Evolutionary conservation across 92 coral and sea anemone species (phyloP).

Genomic region (Bergia puertoricense): DNA sequence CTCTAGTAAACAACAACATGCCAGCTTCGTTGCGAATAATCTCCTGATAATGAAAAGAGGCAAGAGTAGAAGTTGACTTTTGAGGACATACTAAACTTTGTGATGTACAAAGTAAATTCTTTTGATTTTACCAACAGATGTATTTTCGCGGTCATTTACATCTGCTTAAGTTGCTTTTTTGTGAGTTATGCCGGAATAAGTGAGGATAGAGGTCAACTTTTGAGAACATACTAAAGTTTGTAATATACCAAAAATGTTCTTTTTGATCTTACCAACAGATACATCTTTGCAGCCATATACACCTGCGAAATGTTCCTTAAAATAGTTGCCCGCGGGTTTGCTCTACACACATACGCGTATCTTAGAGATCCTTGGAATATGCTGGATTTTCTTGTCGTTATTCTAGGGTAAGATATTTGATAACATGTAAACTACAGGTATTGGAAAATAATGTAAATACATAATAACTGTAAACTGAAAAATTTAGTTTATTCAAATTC

Average conservation of each 20-base stretch:
- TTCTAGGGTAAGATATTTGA: constrained; percentile 72
- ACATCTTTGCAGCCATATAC: constrained; percentile 88
- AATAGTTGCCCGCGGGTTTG: constrained; percentile 87
- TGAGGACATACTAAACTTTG: background rate
- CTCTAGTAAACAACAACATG: too few species aligned
- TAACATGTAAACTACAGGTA: too few species aligned
- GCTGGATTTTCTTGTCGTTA: constrained; percentile 89
- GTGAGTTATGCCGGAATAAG: too few species aligned
- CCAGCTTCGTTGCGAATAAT: too few species aligned
- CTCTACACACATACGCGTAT: constrained; percentile 81
- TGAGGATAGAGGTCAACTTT: too few species aligned
- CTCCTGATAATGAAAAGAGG: too few species aligned
- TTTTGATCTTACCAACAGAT: constrained; percentile 50
- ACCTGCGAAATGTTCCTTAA: constrained; percentile 89
- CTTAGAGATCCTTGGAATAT: constrained; percentile 90
- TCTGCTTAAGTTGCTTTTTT: background rate
- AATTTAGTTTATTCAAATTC: too few species aligned
- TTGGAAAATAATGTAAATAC: too few species aligned
- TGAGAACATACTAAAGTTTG: background rate
- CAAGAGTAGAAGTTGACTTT: too few species aligned
- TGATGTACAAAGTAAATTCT: background rate
- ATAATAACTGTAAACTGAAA: too few species aligned
- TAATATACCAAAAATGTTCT: background rate
- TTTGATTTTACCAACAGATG: constrained; percentile 54
- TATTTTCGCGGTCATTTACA: constrained; percentile 88